phyloP scores from a whole-genome alignment of 2,113 vertebrate species.

The Mormyrus lacerda region DNA sequence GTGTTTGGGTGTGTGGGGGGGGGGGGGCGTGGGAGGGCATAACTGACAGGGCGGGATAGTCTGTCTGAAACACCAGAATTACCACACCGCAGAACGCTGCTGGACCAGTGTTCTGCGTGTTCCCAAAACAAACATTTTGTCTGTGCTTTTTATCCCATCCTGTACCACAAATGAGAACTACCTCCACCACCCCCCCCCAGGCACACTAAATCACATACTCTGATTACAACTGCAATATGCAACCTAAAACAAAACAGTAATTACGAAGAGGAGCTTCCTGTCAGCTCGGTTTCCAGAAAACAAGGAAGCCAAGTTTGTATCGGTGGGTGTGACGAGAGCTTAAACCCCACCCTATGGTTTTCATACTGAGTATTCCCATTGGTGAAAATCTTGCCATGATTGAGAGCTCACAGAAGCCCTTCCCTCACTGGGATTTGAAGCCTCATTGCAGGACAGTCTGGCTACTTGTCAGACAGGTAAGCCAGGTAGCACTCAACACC shows the following conservation, averaged over 20 bases:
- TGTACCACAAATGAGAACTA: neutral
- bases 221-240: slow-evolving; percentile 21
- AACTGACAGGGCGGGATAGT: slow-evolving; percentile 13
- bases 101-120: slow-evolving; percentile 3
- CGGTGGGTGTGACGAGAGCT: neutral
- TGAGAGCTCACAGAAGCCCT: neutral
- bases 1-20: slow-evolving; percentile 39
- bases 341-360: neutral
- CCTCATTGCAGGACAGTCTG: neutral
- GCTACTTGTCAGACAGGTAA: neutral
- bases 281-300: neutral
- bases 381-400: neutral
- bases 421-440: neutral
- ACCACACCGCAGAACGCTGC: neutral
- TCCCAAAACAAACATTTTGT: slow-evolving; percentile 20
- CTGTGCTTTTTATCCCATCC: neutral
- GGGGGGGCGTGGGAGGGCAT: neutral
- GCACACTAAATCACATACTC: slow-evolving; percentile 1
- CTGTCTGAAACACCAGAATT: slow-evolving; percentile 19
- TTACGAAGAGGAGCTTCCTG: neutral
- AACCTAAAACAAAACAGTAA: neutral
- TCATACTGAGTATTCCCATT: neutral
- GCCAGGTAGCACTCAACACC: neutral
- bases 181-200: neutral
- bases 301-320: neutral